Conservation (phyloP, 2,797 vertebrate species). For the Thunnus albacares region DNA sequence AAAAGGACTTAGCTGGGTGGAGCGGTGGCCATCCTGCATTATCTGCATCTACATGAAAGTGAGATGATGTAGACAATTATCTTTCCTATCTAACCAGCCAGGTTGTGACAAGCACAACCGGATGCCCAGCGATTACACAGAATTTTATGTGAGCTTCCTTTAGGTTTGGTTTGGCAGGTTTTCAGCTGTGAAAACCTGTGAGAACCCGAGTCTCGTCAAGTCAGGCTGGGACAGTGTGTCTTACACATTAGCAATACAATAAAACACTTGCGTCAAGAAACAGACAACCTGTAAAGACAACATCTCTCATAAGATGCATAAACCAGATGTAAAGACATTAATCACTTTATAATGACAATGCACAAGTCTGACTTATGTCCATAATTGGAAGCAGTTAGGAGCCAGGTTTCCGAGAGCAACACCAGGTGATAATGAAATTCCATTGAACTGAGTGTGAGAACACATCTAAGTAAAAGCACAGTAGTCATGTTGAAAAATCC, state of each 20-base stretch:
- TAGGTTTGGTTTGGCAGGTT: constrained; percentile 53
- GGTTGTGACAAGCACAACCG: constrained; percentile 4
- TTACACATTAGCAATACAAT: not conserved
- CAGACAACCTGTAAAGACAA: not conserved
- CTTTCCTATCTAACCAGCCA: constrained; percentile 6
- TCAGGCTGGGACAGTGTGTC: accelerated
- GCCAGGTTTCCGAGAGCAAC: not conserved
- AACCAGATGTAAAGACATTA: constrained; percentile 34
- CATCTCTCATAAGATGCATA: constrained; percentile 7
- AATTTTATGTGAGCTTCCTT: not conserved
- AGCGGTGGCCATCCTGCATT: too few relatives aligned
- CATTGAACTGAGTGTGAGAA: not conserved
- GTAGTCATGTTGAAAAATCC: not conserved
- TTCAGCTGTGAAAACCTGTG: not conserved
- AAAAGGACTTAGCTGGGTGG: too few relatives aligned
- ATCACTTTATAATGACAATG: constrained; percentile 11
- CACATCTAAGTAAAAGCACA: too few relatives aligned
- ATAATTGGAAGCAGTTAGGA: not conserved
- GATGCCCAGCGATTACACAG: not conserved
- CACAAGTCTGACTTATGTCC: not conserved
- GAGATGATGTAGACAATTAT: not conserved
- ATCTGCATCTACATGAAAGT: not conserved
- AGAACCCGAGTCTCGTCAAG: not conserved
- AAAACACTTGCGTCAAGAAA: not conserved
- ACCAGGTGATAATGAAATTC: not conserved